A percentile compares a stretch with the other conserved stretches of the same genome.
Evolutionary conservation across 2,888 invertebrate species (phyloP).

Genomic region (Epinotia ramella): DNA sequence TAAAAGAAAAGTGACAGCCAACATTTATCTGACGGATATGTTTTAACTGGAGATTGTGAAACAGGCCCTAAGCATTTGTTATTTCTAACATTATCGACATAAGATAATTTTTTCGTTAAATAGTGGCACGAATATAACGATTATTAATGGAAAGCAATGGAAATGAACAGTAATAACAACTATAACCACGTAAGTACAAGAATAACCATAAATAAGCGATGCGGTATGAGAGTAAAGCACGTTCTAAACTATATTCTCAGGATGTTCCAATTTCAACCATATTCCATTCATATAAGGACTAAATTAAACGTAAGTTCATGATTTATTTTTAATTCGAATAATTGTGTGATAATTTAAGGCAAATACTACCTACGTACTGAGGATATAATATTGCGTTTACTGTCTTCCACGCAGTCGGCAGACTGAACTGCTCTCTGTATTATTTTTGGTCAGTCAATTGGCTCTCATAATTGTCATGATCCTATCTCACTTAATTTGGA

Average conservation of each 20-base stretch:
- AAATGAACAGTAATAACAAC: constrained; percentile 11
- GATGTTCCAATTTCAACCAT: background rate
- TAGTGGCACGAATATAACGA: constrained; percentile 2
- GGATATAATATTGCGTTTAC: background rate
- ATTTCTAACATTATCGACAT: background rate
- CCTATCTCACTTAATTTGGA: constrained; percentile 21
- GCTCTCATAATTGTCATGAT: constrained; percentile 7
- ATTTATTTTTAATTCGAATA: background rate
- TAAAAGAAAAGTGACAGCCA: too few species aligned
- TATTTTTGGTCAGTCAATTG: background rate
- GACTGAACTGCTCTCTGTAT: too few species aligned
- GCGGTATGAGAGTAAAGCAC: background rate
- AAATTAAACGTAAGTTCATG: background rate
- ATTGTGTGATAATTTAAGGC: constrained; percentile 3
- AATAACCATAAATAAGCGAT: background rate
- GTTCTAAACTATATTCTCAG: background rate
- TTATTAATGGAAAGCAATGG: background rate
- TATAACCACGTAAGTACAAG: constrained; percentile 36
- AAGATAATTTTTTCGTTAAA: background rate
- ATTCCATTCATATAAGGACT: constrained; percentile 1
- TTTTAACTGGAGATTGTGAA: too few species aligned
- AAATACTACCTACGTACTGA: background rate
- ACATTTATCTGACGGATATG: too few species aligned
- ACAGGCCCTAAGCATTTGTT: too few species aligned
- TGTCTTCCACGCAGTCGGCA: background rate